Evolutionary conservation across 1,140 invertebrate species (phyloP).

Genomic region (Zaprionus capensis): DNA sequence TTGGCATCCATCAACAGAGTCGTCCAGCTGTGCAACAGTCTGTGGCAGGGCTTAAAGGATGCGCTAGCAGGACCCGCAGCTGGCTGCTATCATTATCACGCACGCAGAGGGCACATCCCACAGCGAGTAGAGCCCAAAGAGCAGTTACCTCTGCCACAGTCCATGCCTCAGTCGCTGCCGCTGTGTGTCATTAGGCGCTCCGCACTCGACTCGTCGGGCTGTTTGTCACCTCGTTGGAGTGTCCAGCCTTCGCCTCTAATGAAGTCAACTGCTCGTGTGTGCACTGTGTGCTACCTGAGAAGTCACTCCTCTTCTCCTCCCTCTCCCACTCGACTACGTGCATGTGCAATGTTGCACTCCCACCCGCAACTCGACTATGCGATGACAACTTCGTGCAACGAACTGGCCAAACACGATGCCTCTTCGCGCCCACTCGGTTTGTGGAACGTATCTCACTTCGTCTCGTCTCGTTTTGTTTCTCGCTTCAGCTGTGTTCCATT

Average conservation of each 20-base stretch:
- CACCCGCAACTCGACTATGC: background rate
- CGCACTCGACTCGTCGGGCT: constrained; percentile 45
- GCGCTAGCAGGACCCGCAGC: constrained; percentile 44
- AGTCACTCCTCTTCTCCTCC: constrained; percentile 22
- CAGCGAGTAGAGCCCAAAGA: background rate
- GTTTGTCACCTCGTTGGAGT: constrained; percentile 68
- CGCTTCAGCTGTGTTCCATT: constrained; percentile 48
- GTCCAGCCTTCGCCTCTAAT: constrained; percentile 66
- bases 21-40: constrained; percentile 35
- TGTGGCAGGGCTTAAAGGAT: constrained; percentile 56
- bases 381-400: constrained; percentile 32
- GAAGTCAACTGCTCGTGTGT: constrained; percentile 64
- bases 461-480: constrained; percentile 15
- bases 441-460: constrained; percentile 63
- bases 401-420: constrained; percentile 10
- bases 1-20: background rate
- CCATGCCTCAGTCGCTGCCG: background rate
- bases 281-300: constrained; percentile 54
- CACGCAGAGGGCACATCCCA: constrained; percentile 35
- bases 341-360: constrained; percentile 30
- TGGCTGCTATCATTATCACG: constrained; percentile 71
- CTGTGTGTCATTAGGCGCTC: constrained; percentile 67
- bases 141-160: constrained; percentile 1
- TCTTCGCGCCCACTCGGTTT: constrained; percentile 24
- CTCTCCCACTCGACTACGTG: background rate